phyloP scores from a whole-genome alignment of 2,797 vertebrate genomes.

The Anguilla megastoma region DNA sequence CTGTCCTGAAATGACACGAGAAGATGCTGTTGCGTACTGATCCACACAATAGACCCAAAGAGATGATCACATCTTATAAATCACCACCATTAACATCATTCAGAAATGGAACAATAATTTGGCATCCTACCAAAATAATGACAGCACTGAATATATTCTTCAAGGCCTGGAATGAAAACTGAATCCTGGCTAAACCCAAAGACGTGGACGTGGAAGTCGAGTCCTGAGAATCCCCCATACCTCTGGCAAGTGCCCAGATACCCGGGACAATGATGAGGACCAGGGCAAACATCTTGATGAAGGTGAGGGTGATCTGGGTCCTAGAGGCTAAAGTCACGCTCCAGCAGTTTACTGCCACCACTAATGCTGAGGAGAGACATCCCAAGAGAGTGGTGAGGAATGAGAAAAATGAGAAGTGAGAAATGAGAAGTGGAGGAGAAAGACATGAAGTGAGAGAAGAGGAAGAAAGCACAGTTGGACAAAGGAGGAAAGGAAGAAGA shows the following conservation, averaged over 20 bases:
- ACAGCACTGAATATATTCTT: not conserved
- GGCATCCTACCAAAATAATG: not conserved
- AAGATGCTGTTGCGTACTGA: not conserved
- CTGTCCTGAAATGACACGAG: conserved; percentile 65
- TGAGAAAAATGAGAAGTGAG: not conserved
- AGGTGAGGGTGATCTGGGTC: conserved; percentile 70
- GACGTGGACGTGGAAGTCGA: not conserved
- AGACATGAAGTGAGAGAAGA: not conserved
- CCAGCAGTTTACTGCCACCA: conserved; percentile 78
- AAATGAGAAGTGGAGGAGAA: not conserved
- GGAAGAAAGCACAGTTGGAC: not conserved
- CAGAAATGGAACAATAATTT: not conserved
- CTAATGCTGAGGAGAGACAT: conserved; percentile 59
- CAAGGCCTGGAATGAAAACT: not conserved
- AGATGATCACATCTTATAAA: not conserved
- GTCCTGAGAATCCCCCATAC: conserved; percentile 50
- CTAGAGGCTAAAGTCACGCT: conserved; percentile 74
- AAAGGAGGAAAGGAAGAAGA: not conserved
- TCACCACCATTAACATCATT: not conserved
- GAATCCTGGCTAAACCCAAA: not conserved
- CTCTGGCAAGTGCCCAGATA: conserved; percentile 68
- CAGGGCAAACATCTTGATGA: conserved; percentile 74
- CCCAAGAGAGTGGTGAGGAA: not conserved
- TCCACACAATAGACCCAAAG: not conserved
- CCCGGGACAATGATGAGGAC: conserved; percentile 78